Conservation (phyloP, 2,113 vertebrate genomes). For the Sapayoa aenigma region DNA sequence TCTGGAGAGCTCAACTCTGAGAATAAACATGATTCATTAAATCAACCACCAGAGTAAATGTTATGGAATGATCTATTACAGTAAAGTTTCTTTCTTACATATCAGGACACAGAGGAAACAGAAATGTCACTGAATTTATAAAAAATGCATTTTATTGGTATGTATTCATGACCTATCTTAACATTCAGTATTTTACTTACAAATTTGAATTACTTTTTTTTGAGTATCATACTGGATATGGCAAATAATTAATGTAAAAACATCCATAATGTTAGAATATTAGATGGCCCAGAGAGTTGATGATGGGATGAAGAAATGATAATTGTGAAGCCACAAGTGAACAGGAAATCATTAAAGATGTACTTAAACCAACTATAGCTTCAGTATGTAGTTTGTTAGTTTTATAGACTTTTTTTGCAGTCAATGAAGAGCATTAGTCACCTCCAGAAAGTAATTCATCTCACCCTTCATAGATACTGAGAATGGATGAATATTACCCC, state of each 20-base stretch:
- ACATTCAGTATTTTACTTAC: background rate
- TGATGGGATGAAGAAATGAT: background rate
- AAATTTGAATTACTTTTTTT: background rate
- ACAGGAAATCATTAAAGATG: background rate
- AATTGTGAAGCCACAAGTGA: background rate
- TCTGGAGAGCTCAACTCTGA: background rate
- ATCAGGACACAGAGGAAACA: background rate
- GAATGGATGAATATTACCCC: background rate
- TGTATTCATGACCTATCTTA: background rate
- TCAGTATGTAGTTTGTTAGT: background rate
- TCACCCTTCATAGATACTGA: background rate
- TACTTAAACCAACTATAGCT: background rate
- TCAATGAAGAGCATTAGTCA: background rate
- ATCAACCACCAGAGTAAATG: background rate
- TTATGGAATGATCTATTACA: background rate
- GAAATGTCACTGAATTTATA: background rate
- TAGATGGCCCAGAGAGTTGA: background rate
- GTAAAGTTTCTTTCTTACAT: background rate
- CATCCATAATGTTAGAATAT: background rate
- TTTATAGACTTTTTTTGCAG: background rate
- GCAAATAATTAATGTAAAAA: background rate
- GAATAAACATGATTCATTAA: background rate
- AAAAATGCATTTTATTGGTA: background rate
- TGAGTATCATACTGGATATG: background rate
- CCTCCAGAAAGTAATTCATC: background rate